These are phyloP conservation scores for Argyrosomus japonicus DNA, from an alignment of 2,113 vertebrate species.

Conservation along the genomic window DNA sequence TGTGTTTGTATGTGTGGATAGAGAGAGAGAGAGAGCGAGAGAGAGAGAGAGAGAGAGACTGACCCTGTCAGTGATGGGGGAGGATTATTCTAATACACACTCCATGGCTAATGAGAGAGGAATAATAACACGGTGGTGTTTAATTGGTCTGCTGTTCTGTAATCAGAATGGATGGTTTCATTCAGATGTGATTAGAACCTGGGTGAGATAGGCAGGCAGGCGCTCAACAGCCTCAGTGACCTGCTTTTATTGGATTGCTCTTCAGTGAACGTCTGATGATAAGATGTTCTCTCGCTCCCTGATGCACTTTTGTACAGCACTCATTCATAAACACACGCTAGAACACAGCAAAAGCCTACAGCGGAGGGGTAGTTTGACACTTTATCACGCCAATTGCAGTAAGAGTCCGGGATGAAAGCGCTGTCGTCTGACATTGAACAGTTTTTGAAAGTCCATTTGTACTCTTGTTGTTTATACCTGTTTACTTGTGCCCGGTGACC, in stretches of 20 bases:
- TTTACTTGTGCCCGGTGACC: conserved; percentile 28
- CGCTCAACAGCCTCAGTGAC: conserved; percentile 56
- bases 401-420: conserved; percentile 15
- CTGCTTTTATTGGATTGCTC: conserved; percentile 72
- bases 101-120: conserved; percentile 72
- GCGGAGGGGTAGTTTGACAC: conserved; percentile 6
- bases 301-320: conserved; percentile 31
- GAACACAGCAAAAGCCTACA: conserved; percentile 9
- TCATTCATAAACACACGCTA: conserved; percentile 50
- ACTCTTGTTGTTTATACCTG: conserved; percentile 33
- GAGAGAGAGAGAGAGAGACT: conserved; percentile 1
- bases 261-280: conserved; percentile 46
- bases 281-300: conserved; percentile 21
- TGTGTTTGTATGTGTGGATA: conserved; percentile 11
- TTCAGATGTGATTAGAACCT: conserved; percentile 72
- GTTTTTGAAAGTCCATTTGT: conserved; percentile 26
- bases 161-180: conserved; percentile 74
- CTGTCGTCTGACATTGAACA: conserved; percentile 19
- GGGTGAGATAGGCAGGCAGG: conserved; percentile 40
- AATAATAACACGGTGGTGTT: conserved; percentile 70
- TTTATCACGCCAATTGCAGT: conserved; percentile 17
- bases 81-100: conserved; percentile 52
- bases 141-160: conserved; percentile 71
- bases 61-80: conserved; percentile 15
- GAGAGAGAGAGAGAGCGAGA: conserved; percentile 6